A percentile compares a stretch with the other conserved stretches of the same genome.
These are phyloP conservation scores for Apodemia duryi DNA, from an alignment of 2,888 invertebrate species.

Conservation along the genomic window DNA sequence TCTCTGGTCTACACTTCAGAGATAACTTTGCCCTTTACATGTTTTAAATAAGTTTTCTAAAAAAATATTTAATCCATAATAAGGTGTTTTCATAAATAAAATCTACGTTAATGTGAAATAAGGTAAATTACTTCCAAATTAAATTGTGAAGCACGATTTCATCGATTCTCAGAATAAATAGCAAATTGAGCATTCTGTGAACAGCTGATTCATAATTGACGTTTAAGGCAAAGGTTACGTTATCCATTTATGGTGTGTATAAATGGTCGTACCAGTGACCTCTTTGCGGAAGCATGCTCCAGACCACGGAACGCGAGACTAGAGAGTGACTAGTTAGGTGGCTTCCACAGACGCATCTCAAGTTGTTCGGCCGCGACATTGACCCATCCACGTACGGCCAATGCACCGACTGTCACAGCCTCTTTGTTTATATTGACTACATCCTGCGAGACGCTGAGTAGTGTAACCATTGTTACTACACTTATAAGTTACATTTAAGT, in stretches of 20 bases:
- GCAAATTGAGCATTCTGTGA: background rate
- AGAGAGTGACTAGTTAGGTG: constrained; percentile 51
- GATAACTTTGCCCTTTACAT: no score
- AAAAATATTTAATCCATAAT: no score
- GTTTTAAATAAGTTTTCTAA: no score
- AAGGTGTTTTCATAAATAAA: no score
- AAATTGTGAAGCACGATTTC: background rate
- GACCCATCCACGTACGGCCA: constrained; percentile 74
- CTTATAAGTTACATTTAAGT: no score
- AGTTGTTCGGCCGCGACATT: constrained; percentile 72
- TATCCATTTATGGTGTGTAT: constrained; percentile 28
- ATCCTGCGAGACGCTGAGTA: constrained; percentile 52
- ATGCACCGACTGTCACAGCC: constrained; percentile 73
- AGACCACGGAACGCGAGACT: constrained; percentile 46
- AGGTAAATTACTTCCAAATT: background rate
- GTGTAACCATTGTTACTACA: background rate
- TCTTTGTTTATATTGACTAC: constrained; percentile 65
- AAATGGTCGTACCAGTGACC: constrained; percentile 57
- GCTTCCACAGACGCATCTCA: constrained; percentile 64
- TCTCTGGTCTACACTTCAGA: no score
- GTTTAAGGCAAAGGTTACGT: constrained; percentile 25
- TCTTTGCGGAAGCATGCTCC: constrained; percentile 49
- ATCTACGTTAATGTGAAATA: background rate
- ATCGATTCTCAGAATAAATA: constrained; percentile 25
- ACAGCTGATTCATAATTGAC: constrained; percentile 29